Conservation (phyloP, 2,113 vertebrate genomes). For the Saimiri boliviensis region DNA sequence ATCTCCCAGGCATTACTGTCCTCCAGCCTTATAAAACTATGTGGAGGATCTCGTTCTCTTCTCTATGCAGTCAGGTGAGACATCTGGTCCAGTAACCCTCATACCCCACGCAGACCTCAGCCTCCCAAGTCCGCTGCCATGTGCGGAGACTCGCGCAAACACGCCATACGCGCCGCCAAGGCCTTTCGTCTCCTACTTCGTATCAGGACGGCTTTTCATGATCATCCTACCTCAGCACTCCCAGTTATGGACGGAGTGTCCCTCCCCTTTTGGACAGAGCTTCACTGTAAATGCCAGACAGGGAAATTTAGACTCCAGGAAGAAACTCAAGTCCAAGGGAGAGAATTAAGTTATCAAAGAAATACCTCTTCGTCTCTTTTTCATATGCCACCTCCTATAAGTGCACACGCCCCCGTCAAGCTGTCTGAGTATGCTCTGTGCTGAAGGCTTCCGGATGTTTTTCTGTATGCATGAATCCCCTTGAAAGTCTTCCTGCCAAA, state of each 20-base stretch:
- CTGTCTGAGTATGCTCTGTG: not conserved
- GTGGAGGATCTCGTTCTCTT: not conserved
- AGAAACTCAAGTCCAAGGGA: not conserved
- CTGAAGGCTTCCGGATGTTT: not conserved
- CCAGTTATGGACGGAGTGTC: not conserved
- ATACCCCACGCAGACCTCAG: accelerated
- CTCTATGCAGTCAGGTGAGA: not conserved
- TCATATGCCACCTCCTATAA: accelerated
- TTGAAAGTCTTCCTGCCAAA: not conserved
- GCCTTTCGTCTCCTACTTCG: not conserved
- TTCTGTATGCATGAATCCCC: not conserved
- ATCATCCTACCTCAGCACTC: not conserved
- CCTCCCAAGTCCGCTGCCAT: accelerated
- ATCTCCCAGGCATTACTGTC: not conserved
- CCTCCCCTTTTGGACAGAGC: not conserved
- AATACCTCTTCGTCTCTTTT: not conserved
- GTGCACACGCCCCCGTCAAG: no score
- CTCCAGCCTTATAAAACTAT: not conserved
- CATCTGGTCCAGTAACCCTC: not conserved
- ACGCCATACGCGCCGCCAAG: no score
- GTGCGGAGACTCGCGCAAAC: no score
- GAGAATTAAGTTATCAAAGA: not conserved
- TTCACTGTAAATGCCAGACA: not conserved
- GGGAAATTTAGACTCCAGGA: not conserved
- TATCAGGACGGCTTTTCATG: accelerated